Evolutionary conservation across 35 echinoderm and acorn worm genomes (phyloP).

Genomic region (Heliocidaris erythrogramma): DNA sequence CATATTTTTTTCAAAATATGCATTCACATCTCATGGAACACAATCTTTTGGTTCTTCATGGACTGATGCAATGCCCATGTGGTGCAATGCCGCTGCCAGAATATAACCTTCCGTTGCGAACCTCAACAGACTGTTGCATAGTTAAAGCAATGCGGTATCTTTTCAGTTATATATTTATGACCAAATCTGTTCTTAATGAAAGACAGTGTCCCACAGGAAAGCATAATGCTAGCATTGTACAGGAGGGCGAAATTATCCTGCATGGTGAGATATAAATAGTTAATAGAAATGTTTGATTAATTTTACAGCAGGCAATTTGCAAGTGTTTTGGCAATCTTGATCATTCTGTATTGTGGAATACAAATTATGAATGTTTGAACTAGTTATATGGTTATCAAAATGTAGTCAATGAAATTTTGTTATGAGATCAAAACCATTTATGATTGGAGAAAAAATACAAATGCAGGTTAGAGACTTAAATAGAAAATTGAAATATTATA

Average conservation of each 20-base stretch:
- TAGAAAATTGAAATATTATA: too few species aligned
- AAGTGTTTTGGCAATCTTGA: neutral
- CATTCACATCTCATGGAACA: neutral
- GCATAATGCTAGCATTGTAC: neutral
- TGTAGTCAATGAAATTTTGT: too few species aligned
- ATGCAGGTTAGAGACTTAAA: too few species aligned
- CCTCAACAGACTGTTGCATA: neutral
- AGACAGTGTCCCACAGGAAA: slow-evolving; percentile 32
- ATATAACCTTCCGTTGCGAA: slow-evolving; percentile 29
- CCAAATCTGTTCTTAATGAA: slow-evolving; percentile 15
- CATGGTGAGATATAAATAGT: neutral
- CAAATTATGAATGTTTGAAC: too few species aligned
- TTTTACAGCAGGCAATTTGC: neutral
- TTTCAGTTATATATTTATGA: neutral
- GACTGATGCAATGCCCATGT: slow-evolving; percentile 27
- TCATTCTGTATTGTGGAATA: too few species aligned
- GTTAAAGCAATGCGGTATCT: slow-evolving; percentile 5
- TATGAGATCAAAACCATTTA: too few species aligned
- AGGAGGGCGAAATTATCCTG: slow-evolving; percentile 32
- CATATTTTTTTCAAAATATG: slow-evolving; percentile 20
- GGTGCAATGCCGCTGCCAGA: slow-evolving; percentile 21
- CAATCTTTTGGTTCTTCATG: neutral
- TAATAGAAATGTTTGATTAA: neutral
- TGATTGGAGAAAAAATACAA: too few species aligned
- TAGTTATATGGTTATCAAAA: too few species aligned